Evolutionary conservation across 2,888 invertebrate genomes (phyloP).

Genomic region (Chaetogeoica ovagalla): DNA sequence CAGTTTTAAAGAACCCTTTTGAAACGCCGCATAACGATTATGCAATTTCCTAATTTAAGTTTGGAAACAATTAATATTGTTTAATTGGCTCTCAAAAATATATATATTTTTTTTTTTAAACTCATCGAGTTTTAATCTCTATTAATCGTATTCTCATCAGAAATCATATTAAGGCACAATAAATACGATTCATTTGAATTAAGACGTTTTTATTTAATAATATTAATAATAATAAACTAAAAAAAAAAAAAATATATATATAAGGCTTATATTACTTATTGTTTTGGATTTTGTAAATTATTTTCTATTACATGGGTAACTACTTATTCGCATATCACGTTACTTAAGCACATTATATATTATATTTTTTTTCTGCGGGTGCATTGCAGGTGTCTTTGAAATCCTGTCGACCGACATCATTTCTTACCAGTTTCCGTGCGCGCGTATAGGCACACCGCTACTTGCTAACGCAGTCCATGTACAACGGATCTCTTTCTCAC

Average conservation of each 20-base stretch:
- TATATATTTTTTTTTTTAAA: no score
- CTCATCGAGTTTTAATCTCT: neutral
- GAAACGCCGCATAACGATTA: no score
- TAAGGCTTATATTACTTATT: no score
- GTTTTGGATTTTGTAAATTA: no score
- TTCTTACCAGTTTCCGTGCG: neutral
- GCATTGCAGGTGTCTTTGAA: neutral
- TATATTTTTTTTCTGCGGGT: no score
- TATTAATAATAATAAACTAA: no score
- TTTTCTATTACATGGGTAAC: no score
- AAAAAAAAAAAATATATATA: no score
- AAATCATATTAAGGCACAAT: neutral
- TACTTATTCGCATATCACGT: no score
- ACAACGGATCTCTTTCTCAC: neutral
- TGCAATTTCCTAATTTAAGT: neutral
- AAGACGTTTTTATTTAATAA: neutral
- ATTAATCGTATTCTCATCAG: neutral
- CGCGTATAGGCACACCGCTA: no score
- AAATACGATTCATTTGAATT: constrained; percentile 4
- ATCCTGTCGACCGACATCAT: constrained; percentile 1
- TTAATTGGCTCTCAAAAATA: neutral
- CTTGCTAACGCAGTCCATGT: neutral
- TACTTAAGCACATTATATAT: no score
- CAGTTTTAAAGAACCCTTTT: no score
- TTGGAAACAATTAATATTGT: neutral